These are phyloP conservation scores for Climacteris rufus DNA, from an alignment of 2,113 vertebrate genomes.

Conservation along the genomic window DNA sequence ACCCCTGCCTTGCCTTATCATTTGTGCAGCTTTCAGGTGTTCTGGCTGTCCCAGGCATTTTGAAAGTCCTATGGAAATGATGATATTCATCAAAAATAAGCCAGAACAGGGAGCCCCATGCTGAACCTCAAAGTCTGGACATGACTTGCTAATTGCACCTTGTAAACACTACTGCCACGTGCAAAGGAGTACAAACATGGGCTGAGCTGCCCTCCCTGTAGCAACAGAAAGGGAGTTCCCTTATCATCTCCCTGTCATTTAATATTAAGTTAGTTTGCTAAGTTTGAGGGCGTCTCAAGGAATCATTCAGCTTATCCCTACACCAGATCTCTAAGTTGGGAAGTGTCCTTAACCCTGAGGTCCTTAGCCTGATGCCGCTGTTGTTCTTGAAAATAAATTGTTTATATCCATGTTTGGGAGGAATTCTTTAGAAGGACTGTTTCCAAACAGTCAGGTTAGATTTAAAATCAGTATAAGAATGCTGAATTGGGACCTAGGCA, in stretches of 20 bases:
- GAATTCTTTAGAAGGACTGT: background rate
- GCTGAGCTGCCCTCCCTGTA: background rate
- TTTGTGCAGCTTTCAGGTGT: background rate
- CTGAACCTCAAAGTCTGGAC: background rate
- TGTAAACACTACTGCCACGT: background rate
- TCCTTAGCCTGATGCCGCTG: rapidly evolving
- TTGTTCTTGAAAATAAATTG: background rate
- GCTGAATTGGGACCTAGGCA: background rate
- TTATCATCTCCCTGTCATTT: background rate
- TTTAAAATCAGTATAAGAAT: background rate
- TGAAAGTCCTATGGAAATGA: background rate
- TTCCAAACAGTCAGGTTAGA: background rate
- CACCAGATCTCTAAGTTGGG: background rate
- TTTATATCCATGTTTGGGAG: background rate
- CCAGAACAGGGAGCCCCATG: background rate
- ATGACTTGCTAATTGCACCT: background rate
- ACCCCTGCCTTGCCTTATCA: background rate
- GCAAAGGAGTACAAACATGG: background rate
- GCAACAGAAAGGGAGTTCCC: background rate
- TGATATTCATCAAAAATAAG: background rate
- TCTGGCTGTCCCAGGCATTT: background rate
- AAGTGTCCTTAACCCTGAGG: background rate
- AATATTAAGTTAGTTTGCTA: background rate
- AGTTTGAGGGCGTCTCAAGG: background rate
- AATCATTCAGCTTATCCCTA: background rate